These are phyloP conservation scores for Acanthornis magna DNA, from an alignment of 2,797 vertebrate genomes.

Conservation along the genomic window DNA sequence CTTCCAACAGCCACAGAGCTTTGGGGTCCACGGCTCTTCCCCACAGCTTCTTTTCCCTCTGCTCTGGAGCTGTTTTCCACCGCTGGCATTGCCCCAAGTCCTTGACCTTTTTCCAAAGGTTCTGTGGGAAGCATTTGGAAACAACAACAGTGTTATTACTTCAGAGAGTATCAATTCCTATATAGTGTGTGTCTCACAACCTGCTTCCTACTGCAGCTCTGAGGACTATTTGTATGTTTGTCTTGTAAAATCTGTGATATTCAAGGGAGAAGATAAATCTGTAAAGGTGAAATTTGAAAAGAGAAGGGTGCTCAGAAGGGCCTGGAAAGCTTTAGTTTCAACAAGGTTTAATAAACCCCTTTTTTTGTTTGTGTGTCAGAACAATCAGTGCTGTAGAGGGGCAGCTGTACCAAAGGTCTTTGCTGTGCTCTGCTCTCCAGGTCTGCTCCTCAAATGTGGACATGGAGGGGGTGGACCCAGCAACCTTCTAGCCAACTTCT, in stretches of 20 bases:
- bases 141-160: background rate
- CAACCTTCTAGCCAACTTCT: constrained; percentile 64
- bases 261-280: background rate
- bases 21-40: background rate
- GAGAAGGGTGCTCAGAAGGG: background rate
- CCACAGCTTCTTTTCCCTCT: background rate
- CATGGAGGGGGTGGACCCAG: constrained; percentile 56
- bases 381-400: background rate
- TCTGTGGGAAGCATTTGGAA: constrained; percentile 17
- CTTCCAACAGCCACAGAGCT: background rate
- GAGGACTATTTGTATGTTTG: background rate
- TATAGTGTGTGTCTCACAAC: background rate
- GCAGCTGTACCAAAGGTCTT: background rate
- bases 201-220: background rate
- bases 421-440: background rate
- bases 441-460: background rate
- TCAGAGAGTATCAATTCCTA: background rate
- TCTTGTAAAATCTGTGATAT: background rate
- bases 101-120: background rate
- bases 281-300: background rate
- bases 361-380: background rate
- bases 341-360: background rate
- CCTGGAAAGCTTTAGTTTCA: background rate
- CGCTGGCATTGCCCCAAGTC: background rate
- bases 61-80: background rate